Evolutionary conservation across 2,888 invertebrate genomes (phyloP), one percentile per base, ranked within the genome.

Genomic region (Axea sp.): DNA sequence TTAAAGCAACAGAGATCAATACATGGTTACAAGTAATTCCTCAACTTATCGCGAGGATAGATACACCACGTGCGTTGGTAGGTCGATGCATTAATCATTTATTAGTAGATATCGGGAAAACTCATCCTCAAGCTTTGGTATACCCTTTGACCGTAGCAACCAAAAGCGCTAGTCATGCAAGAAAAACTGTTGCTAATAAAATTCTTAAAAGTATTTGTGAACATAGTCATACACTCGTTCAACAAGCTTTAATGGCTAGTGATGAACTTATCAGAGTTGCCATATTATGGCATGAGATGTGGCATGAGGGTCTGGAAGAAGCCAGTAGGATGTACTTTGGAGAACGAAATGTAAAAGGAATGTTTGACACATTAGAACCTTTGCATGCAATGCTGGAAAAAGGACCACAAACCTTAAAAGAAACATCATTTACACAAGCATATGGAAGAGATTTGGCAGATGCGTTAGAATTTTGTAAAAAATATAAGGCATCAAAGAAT

Each of bases 21-120:
- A 99, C 98, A 1, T 99, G 99, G 99, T 90, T 99, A 5, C 99
- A 99, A 91, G 98, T 99, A 0, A 98, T 99, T 78, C 99, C 99
- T 0, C 99, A 99, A 86, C 89, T 99, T 19, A 99, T 99, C 77
- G 99, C 99, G 0, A 91, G 99, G 51, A 98, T 99, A 73, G 99
- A 99, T 84, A 97, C 97, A 0, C 95, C 95, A 0, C 90, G 97
- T 24, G 93, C 93, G 51, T 88, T 96, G 53, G 98, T 99, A 0
- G 95, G 96, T 0, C 93, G 95, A 73, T 89, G 98, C 33, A 97
- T 99, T 71, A 96, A 97, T 85, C 94, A 97, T 81, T 89, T 99
- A 11, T 89, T 99, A 9, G 96, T 97, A 69, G 99, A 99, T 82
- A 97, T 99, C 73, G 98, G 99, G 3, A 98, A 98, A 86, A 94